Evolutionary conservation across 2,113 vertebrate species (phyloP).

Genomic region (Corydoras maculifer): DNA sequence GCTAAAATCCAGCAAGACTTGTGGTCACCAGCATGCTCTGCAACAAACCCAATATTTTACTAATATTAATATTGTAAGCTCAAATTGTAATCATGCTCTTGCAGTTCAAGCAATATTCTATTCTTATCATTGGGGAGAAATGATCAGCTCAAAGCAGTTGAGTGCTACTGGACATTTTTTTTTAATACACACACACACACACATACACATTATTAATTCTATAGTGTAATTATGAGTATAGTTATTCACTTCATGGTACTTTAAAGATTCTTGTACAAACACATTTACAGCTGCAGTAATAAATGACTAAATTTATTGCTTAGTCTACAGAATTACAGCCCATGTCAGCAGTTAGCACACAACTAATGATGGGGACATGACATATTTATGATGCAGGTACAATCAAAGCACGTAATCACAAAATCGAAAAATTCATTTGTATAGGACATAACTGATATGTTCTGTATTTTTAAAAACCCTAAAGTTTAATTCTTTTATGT

Average conservation of each 20-base stretch:
- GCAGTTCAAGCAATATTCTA: no score
- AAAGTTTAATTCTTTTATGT: no score
- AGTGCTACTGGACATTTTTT: conserved; percentile 15
- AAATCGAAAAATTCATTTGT: no score
- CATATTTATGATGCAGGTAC: conserved; percentile 30
- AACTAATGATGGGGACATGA: conserved; percentile 32
- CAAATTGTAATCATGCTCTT: no score
- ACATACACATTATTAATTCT: not conserved
- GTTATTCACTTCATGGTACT: conserved; percentile 38
- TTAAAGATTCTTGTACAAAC: conserved; percentile 42
- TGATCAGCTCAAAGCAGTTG: conserved; percentile 16
- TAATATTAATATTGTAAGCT: no score
- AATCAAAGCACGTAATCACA: conserved; percentile 4
- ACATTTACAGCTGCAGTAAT: conserved; percentile 39
- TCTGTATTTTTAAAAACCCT: no score
- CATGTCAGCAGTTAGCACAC: conserved; percentile 25
- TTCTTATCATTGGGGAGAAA: no score
- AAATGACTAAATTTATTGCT: conserved; percentile 42
- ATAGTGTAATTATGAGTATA: conserved; percentile 36
- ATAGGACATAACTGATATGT: no score
- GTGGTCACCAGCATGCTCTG: no score
- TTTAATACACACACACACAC: conserved; percentile 8
- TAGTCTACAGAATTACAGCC: conserved; percentile 42
- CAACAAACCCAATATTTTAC: no score
- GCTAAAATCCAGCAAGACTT: no score